Evolutionary conservation across 2,888 invertebrate species (phyloP).

Genomic region (Coenonympha glycerion): DNA sequence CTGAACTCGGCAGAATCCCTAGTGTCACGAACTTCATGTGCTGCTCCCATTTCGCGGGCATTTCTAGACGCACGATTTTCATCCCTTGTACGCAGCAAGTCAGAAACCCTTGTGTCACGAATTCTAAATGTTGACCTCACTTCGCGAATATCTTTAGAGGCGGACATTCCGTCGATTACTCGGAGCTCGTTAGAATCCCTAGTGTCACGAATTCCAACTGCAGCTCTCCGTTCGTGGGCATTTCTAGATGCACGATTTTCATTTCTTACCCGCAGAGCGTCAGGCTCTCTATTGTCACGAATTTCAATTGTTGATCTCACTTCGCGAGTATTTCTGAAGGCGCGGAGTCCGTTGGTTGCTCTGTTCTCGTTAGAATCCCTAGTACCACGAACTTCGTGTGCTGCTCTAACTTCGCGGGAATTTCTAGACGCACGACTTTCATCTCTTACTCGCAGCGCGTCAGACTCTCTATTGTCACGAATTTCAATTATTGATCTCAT

Average conservation of each 20-base stretch:
- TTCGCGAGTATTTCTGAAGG: background rate
- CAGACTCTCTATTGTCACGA: background rate
- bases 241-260: too few species aligned
- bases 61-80: background rate
- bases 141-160: background rate
- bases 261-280: too few species aligned
- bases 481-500: background rate
- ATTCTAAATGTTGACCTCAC: background rate
- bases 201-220: too few species aligned
- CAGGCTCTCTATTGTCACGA: too few species aligned
- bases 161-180: background rate
- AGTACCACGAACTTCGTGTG: background rate
- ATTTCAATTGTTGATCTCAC: background rate
- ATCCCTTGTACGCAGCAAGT: too few species aligned
- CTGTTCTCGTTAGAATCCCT: too few species aligned
- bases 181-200: background rate
- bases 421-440: background rate
- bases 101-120: background rate
- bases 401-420: background rate
- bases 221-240: too few species aligned
- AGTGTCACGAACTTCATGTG: background rate
- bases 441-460: background rate
- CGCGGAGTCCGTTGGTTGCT: too few species aligned
- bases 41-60: background rate
- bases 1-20: background rate